These are phyloP conservation scores for Taxidea taxus DNA, from an alignment of 2,113 vertebrate species.

Conservation along the genomic window DNA sequence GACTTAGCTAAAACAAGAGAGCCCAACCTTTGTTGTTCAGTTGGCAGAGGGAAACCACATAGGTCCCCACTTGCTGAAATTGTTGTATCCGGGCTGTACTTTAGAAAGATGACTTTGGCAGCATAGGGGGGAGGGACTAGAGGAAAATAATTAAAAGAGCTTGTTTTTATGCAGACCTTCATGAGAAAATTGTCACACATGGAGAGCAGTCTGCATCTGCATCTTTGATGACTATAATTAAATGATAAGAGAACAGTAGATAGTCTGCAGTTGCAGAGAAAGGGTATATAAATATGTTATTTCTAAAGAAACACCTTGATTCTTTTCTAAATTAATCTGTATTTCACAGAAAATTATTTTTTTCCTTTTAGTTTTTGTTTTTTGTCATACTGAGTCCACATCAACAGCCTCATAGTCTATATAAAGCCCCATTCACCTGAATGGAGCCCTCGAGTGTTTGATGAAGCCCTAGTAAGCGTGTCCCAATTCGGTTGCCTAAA, in stretches of 20 bases:
- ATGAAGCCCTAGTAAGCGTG: neutral
- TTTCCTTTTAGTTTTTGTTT: neutral
- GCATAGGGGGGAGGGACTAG: neutral
- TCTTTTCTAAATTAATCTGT: constrained; percentile 41
- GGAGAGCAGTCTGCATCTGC: neutral
- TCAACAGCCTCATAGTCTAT: neutral
- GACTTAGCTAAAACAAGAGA: neutral
- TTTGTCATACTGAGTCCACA: neutral
- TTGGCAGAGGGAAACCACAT: neutral
- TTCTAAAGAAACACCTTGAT: constrained; percentile 38
- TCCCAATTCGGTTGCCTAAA: constrained; percentile 13
- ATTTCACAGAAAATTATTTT: neutral
- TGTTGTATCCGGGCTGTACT: neutral
- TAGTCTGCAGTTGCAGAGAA: neutral
- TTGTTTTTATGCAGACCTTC: constrained; percentile 16
- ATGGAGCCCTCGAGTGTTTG: neutral
- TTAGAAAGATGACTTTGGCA: neutral
- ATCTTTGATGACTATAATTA: constrained; percentile 58
- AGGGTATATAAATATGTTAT: constrained; percentile 34
- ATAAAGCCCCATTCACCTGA: neutral
- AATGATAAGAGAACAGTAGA: neutral
- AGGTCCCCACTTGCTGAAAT: neutral
- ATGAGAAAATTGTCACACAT: neutral
- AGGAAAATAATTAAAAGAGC: neutral
- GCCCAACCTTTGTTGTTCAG: neutral